phyloP scores from a whole-genome alignment of 1,140 invertebrate genomes.

The Apis cerana region DNA sequence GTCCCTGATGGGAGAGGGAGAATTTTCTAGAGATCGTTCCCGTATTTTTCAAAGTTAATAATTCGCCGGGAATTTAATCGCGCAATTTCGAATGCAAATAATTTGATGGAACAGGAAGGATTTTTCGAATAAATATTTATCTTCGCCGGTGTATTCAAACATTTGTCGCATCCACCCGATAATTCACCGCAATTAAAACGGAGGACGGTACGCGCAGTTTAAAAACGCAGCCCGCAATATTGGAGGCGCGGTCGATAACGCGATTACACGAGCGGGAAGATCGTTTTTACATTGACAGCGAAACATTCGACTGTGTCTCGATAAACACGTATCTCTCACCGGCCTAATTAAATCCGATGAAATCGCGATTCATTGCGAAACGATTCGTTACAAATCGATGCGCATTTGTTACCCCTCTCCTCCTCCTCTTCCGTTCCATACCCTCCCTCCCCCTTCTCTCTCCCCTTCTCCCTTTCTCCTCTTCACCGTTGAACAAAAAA shows the following conservation, averaged over 20 bases:
- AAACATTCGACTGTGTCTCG: slow-evolving; percentile 16
- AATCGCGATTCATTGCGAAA: slow-evolving; percentile 13
- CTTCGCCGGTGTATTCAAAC: not conserved
- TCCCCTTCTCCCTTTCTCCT: not conserved
- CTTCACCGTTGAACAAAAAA: not conserved
- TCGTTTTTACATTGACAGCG: slow-evolving; percentile 6
- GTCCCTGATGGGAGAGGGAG: rapidly evolving
- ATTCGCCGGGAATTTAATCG: not conserved
- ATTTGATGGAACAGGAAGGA: no score
- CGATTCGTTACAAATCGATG: not conserved
- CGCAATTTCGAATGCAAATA: not conserved
- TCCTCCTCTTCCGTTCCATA: not conserved
- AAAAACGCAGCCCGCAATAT: slow-evolving; percentile 16
- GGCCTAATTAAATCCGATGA: slow-evolving; percentile 34
- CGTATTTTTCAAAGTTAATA: not conserved
- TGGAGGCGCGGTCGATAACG: not conserved
- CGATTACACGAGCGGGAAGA: slow-evolving; percentile 16
- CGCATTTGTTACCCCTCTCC: not conserved
- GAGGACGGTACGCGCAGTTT: not conserved
- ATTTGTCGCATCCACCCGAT: not conserved
- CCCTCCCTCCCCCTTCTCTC: not conserved
- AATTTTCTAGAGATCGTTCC: no score
- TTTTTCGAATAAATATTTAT: not conserved
- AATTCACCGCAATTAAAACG: slow-evolving; percentile 30
- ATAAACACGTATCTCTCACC: not conserved